These are phyloP conservation scores for Uropsilus gracilis DNA, from an alignment of 2,113 vertebrate species.

Conservation along the genomic window DNA sequence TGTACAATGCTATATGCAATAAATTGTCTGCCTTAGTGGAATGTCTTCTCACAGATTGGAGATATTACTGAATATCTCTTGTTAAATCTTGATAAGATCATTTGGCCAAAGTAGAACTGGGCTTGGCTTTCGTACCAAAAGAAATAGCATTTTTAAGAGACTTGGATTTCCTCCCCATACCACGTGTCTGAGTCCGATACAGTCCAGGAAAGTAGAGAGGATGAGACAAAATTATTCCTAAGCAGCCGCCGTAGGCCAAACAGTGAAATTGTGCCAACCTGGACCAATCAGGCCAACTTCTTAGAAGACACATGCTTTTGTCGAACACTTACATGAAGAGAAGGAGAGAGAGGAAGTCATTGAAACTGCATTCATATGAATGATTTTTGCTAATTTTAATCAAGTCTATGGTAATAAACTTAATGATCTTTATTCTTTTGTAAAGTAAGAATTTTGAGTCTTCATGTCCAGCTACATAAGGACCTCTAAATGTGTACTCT, in stretches of 20 bases:
- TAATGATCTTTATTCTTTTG: conserved; percentile 37
- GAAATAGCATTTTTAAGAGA: conserved; percentile 74
- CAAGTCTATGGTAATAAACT: conserved; percentile 62
- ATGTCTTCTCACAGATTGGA: conserved; percentile 65
- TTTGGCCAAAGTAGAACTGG: conserved; percentile 68
- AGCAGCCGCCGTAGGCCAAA: conserved; percentile 77
- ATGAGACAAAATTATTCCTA: conserved; percentile 78
- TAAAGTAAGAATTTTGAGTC: conserved; percentile 53
- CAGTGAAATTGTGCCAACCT: conserved; percentile 78
- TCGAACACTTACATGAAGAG: conserved; percentile 65
- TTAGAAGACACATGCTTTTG: conserved; percentile 73
- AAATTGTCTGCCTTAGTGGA: conserved; percentile 66
- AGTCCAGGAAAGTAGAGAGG: conserved; percentile 77
- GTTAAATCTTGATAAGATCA: conserved; percentile 79
- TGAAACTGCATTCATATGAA: conserved; percentile 66
- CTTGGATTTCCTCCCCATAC: conserved; percentile 77
- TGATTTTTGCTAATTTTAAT: conserved; percentile 61
- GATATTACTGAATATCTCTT: conserved; percentile 69
- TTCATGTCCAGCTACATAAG: conserved; percentile 61
- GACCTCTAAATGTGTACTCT: conserved; percentile 49
- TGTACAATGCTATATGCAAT: conserved; percentile 34
- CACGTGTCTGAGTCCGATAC: conserved; percentile 64
- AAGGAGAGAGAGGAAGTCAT: conserved; percentile 18
- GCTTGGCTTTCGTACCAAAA: conserved; percentile 70
- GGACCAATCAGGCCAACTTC: conserved; percentile 74